Evolutionary conservation across 2,113 vertebrate species (phyloP), one percentile per base, ranked within the genome.

Genomic region (Perca schrenkii): DNA sequence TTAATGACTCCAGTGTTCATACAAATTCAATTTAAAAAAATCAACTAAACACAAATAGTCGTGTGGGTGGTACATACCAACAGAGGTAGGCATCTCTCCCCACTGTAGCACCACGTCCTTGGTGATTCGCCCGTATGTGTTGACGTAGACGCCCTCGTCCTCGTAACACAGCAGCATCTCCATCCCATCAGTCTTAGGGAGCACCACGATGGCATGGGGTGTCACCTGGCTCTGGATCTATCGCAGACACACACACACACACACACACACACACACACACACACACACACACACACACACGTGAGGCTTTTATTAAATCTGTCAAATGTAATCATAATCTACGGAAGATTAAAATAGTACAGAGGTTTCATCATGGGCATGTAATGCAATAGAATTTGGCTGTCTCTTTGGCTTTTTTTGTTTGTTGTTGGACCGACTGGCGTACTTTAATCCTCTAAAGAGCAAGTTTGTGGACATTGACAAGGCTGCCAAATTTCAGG

Each of bases 21-120:
- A 40, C 12, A 61, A 69, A 50, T 47, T n/a, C 43, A 50, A 69
- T 47, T n/a, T n/a, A 28, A 28, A 28, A 28, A 47, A 50, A 69
- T 47, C 22, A 28, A 28, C 25, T 16, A 4, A 43, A 50, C 54
- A 28, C 17, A 22, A 67, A 74, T 7, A 46, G 7, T 56, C n/a
- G 25, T 7, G 15, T 28, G 6, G 22, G 19, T 8, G 40, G 21
- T 40, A 52, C 97, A 66, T 96, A 99, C 98, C 98, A 92, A 99
- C 98, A 4, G 98, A 99, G 67, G 98, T 99, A 86, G 98, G 98
- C 98, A 98, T 99, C 94, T 99, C 98, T 93, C 98, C 98, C 98
- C 98, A 99, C 93, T 99, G 98, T 68, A 99, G 97, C 94, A 99
- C 98, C 93, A 99, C 98, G 46, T 99, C 98, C 93, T 99, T 99